phyloP scores from a whole-genome alignment of 2,888 invertebrate genomes.

The Gymnosoma rotundatum region DNA sequence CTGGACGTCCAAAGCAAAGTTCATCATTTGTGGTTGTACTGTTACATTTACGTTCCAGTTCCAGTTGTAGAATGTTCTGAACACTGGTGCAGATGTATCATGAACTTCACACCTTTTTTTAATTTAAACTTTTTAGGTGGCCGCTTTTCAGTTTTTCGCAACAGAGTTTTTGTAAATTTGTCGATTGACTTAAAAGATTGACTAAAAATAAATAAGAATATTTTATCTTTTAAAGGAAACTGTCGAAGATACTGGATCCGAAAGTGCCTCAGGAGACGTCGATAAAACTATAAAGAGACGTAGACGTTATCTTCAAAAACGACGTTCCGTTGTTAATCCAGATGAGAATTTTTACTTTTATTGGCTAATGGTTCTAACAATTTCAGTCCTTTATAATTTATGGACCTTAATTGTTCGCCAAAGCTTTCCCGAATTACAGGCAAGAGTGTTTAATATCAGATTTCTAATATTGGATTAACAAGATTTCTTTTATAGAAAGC shows the following conservation, averaged over 20 bases:
- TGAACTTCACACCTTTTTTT: no score
- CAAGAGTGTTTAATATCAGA: slow-evolving; percentile 70
- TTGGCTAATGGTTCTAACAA: slow-evolving; percentile 94
- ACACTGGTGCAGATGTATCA: no score
- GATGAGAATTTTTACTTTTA: slow-evolving; percentile 98
- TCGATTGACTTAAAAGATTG: no score
- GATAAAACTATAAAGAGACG: slow-evolving; percentile 85
- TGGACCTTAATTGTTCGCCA: slow-evolving; percentile 98
- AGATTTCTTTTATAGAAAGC: slow-evolving; percentile 83
- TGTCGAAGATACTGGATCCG: slow-evolving; percentile 88
- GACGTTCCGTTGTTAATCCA: slow-evolving; percentile 94
- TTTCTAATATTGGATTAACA: background rate
- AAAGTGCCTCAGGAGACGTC: slow-evolving; percentile 85
- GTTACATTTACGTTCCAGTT: no score
- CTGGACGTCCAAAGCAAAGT: no score
- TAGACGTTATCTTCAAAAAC: slow-evolving; percentile 87
- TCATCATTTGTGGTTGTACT: no score
- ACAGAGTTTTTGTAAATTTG: no score
- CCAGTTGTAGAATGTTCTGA: no score
- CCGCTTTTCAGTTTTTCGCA: no score
- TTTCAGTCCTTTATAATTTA: slow-evolving; percentile 95
- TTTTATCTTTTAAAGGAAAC: slow-evolving; percentile 81
- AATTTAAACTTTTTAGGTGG: no score
- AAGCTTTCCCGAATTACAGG: slow-evolving; percentile 95
- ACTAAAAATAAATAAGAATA: background rate